phyloP scores from a whole-genome alignment of 2,113 vertebrate species.

The Halcyon malimbica region DNA sequence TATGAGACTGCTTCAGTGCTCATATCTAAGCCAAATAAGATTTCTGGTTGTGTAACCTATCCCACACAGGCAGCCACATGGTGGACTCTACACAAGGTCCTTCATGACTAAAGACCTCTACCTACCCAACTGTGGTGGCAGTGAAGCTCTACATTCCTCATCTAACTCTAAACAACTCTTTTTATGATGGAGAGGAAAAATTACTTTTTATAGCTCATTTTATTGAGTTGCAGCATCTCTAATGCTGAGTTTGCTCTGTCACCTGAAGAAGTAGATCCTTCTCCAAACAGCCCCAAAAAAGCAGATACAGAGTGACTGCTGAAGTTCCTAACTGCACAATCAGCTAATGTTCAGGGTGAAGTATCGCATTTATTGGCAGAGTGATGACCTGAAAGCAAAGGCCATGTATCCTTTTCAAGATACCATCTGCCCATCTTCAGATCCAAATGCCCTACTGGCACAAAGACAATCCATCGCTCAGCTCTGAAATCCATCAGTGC shows the following conservation, averaged over 20 bases:
- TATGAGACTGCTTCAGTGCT: not conserved
- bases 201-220: not conserved
- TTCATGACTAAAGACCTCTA: not conserved
- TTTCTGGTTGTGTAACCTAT: not conserved
- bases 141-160: not conserved
- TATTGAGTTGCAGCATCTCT: not conserved
- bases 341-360: not conserved
- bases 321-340: not conserved
- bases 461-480: not conserved
- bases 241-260: not conserved
- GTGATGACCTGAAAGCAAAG: not conserved
- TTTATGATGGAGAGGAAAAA: not conserved
- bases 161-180: not conserved
- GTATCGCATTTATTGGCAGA: not conserved
- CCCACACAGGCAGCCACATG: not conserved
- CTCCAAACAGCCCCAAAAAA: not conserved
- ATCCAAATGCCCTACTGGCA: not conserved
- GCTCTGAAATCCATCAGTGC: not conserved
- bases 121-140: accelerated
- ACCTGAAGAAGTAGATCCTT: not conserved
- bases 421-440: not conserved
- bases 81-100: not conserved
- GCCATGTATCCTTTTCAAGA: not conserved
- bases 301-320: not conserved
- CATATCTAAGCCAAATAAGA: not conserved